A percentile compares a stretch with the other conserved stretches of the same genome.
Evolutionary conservation across 2,113 vertebrate species (phyloP).

Genomic region (Typhlomys cinereus): DNA sequence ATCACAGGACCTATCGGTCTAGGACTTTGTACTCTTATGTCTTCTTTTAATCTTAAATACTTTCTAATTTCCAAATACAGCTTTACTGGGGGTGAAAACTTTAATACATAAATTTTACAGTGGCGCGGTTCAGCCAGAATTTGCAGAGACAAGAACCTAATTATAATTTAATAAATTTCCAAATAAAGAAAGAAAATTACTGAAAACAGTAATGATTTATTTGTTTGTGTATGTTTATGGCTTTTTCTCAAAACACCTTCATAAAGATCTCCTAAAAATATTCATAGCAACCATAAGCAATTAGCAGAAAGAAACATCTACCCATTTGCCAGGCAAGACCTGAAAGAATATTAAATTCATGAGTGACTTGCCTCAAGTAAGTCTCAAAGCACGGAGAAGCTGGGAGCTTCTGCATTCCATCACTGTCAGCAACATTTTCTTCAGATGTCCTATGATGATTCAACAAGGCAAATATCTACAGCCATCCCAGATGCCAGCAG

Average conservation of each 20-base stretch:
- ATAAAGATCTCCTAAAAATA: neutral
- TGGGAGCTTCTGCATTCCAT: neutral
- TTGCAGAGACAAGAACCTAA: constrained; percentile 2
- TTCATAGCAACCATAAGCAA: neutral
- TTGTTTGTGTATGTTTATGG: neutral
- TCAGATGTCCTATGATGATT: constrained; percentile 14
- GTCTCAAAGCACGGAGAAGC: neutral
- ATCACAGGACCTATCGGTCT: neutral
- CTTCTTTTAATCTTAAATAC: neutral
- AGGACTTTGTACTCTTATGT: neutral
- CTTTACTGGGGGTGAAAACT: neutral
- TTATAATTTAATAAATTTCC: neutral
- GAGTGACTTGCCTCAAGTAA: neutral
- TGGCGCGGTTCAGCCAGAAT: neutral
- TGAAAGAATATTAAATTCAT: neutral
- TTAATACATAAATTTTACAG: neutral
- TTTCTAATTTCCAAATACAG: neutral
- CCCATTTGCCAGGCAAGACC: neutral
- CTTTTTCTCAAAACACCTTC: neutral
- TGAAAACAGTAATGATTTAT: constrained; percentile 2
- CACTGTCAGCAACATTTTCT: neutral
- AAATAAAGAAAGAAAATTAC: too few relatives aligned
- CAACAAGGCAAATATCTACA: constrained; percentile 58
- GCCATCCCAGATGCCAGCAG: constrained; percentile 38
- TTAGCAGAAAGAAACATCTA: constrained; percentile 32